A percentile compares a stretch with the other conserved stretches of the same genome.
Evolutionary conservation across 2,888 invertebrate genomes (phyloP).

Genomic region (Anaspis maculata): DNA sequence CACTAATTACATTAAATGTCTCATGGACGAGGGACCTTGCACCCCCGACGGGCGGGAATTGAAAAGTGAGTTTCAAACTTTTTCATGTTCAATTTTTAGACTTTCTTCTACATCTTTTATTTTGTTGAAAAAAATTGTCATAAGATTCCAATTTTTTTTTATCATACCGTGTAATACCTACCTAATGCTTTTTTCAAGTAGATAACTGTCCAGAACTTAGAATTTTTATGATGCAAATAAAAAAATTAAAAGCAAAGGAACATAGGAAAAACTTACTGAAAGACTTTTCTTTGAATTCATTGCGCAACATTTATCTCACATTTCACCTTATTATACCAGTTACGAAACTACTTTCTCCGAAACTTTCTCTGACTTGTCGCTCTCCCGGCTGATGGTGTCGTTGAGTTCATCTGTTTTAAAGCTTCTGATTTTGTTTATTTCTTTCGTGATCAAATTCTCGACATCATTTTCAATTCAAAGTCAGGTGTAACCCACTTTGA

Average conservation of each 20-base stretch:
- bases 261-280: too few relatives aligned
- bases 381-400: too few relatives aligned
- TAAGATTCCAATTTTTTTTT: too few relatives aligned
- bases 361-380: constrained; percentile 9
- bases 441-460: not conserved
- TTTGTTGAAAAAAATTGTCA: too few relatives aligned
- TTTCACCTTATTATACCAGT: constrained; percentile 1
- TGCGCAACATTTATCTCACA: not conserved
- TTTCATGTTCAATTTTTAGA: not conserved
- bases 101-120: not conserved
- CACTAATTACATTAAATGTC: constrained; percentile 53
- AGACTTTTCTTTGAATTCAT: not conserved
- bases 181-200: too few relatives aligned
- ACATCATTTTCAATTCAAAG: too few relatives aligned
- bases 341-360: constrained; percentile 8
- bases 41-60: constrained; percentile 52
- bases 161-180: too few relatives aligned
- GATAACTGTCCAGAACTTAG: too few relatives aligned
- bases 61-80: constrained; percentile 45
- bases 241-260: too few relatives aligned
- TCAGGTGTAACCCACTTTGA: too few relatives aligned
- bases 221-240: too few relatives aligned
- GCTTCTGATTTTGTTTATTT: not conserved
- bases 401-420: too few relatives aligned
- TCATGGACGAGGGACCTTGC: constrained; percentile 53